Evolutionary conservation across 2,888 invertebrate genomes (phyloP).

Genomic region (Dorcus parallelipipedus): DNA sequence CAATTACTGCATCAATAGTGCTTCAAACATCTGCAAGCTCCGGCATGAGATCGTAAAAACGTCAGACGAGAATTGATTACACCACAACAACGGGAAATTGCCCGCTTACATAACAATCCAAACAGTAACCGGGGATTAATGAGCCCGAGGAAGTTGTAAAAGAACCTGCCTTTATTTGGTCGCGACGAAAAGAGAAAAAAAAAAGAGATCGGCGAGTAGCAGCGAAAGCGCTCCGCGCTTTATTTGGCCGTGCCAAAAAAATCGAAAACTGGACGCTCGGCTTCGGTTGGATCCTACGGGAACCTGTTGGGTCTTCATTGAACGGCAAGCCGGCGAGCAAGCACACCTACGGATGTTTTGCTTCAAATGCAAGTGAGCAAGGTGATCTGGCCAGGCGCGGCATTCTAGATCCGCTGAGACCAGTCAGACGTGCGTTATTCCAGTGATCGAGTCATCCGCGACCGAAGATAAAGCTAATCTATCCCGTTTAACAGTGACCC

Average conservation of each 20-base stretch:
- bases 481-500: too few relatives aligned
- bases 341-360: constrained; percentile 15
- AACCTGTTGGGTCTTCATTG: too few relatives aligned
- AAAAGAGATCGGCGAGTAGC: background rate
- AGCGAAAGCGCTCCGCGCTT: too few relatives aligned
- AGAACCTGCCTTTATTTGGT: background rate
- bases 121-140: background rate
- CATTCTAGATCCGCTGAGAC: background rate
- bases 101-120: background rate
- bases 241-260: too few relatives aligned
- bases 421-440: background rate
- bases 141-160: background rate
- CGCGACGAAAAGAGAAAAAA: background rate
- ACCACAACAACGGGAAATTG: background rate
- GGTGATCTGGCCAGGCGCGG: constrained; percentile 17
- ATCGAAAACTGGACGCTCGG: too few relatives aligned
- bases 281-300: too few relatives aligned
- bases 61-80: background rate
- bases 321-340: background rate
- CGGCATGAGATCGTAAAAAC: background rate
- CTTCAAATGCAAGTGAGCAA: constrained; percentile 4
- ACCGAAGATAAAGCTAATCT: too few relatives aligned
- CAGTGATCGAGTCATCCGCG: background rate
- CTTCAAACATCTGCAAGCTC: background rate
- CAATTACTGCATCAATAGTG: too few relatives aligned